Percentiles rank a stretch among this genome's conserved stretches.
Conservation (phyloP, 2,888 invertebrate genomes). For the Rhagophthalmus giganteus region DNA sequence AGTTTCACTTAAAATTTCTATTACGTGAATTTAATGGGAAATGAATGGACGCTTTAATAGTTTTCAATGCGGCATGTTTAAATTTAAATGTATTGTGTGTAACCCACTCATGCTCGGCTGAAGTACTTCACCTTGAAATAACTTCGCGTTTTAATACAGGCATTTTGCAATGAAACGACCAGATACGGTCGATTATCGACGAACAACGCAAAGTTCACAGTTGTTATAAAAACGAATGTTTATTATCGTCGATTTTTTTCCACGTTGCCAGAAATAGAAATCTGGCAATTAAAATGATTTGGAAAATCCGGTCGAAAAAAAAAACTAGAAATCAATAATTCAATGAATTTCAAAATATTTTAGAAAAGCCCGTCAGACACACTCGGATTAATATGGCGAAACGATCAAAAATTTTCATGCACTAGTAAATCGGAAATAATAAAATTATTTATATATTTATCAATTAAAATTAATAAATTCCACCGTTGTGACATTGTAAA, state of each 20-base stretch:
- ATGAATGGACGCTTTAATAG: constrained; percentile 4
- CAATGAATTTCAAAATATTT: too few species aligned
- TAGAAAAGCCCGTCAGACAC: too few species aligned
- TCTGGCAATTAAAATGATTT: too few species aligned
- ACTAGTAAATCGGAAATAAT: too few species aligned
- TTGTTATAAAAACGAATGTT: not conserved
- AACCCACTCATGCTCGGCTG: constrained; percentile 21
- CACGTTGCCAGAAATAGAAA: too few species aligned
- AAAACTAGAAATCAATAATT: too few species aligned
- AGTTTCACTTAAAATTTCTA: constrained; percentile 6
- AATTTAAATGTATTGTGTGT: constrained; percentile 18
- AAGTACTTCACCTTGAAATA: constrained; percentile 31
- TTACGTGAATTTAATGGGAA: constrained; percentile 3
- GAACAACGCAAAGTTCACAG: constrained; percentile 3
- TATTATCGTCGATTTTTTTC: not conserved
- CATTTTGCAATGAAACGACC: constrained; percentile 31
- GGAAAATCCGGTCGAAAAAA: too few species aligned
- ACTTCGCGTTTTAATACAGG: constrained; percentile 25
- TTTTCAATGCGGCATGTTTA: constrained; percentile 9
- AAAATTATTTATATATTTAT: too few species aligned
- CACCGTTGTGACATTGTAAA: too few species aligned
- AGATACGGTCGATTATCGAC: constrained; percentile 9
- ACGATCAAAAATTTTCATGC: too few species aligned
- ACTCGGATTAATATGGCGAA: too few species aligned
- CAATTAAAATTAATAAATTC: too few species aligned